Evolutionary conservation across 2,888 invertebrate genomes (phyloP), one percentile per base, ranked within the genome.

Genomic region (Scrobipalpa costella): DNA sequence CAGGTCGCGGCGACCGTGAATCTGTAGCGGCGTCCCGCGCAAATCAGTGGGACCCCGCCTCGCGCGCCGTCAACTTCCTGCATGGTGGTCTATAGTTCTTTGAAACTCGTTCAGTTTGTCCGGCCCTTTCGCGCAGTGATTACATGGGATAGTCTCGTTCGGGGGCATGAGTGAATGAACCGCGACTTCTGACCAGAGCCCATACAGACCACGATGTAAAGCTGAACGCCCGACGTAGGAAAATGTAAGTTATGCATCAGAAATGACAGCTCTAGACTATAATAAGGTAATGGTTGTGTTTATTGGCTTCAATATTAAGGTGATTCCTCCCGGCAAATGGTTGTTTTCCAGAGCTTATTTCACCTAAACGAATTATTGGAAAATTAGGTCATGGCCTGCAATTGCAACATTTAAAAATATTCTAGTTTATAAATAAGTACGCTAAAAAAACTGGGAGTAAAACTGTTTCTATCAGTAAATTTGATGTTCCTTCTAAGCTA

Each of bases 1-100:
- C 84, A 84, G 86, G 85, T 87, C 86, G 85, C 77, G 68, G 80
- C 87, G 90, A 88, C 90, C 91, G 90, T 91, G 90, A 90, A 89
- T 86, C 79, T 80, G 77, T 66, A 69, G 63, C 67, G 73, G 75
- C 78, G 75, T 80, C 84, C 84, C 79, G 81, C 76, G 71, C 74
- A 68, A 73, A 69, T 72, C 84, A 84, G 85, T 84, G 83, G 80
- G 74, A 77, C 75, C 74, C 78, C 79, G 85, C 78, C 81, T 78
- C 78, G 85, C 88, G 85, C 76, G 75, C 76, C 71, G 88, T 79
- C 80, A 84, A 83, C 84, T 87, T 86, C 89, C 89, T 80, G 80
- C 70, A 79, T 69, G 57, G 57, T 38, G 68, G n/a, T 33, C n/a
- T 15, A 27, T n/a, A 55, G 27, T 7, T 52, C 59, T 64, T 52